Evolutionary conservation across 2,113 vertebrate species (phyloP).

Genomic region (Malurus melanocephalus): DNA sequence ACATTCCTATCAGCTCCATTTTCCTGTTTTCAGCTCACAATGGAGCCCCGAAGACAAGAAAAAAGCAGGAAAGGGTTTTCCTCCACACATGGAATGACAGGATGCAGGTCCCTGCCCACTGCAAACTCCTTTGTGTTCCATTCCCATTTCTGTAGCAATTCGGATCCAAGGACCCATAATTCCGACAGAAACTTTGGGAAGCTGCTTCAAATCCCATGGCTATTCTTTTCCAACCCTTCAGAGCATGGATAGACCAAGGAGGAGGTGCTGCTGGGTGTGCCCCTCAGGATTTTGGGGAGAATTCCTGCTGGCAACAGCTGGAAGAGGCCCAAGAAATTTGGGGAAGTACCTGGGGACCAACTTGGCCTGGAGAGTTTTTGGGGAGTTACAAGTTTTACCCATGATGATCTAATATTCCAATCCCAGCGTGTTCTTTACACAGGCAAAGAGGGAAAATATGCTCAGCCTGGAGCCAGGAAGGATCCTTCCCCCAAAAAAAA

Average conservation of each 20-base stretch:
- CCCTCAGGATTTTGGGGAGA: neutral
- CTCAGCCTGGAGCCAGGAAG: neutral
- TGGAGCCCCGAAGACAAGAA: constrained; percentile 46
- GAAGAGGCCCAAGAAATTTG: neutral
- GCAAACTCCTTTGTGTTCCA: constrained; percentile 44
- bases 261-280: neutral
- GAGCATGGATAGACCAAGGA: fast-evolving
- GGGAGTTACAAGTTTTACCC: neutral
- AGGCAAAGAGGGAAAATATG: neutral
- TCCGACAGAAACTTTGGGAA: neutral
- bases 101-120: constrained; percentile 9
- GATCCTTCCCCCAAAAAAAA: neutral
- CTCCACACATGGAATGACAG: constrained; percentile 40
- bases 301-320: fast-evolving
- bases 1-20: neutral
- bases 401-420: neutral
- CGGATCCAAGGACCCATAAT: neutral
- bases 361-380: neutral
- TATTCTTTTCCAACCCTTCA: neutral
- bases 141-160: neutral
- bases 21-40: constrained; percentile 62
- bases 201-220: neutral
- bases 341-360: neutral
- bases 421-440: neutral
- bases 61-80: constrained; percentile 65